A percentile compares a stretch with the other conserved stretches of the same genome.
These are phyloP conservation scores for Macroramphosus scolopax DNA, from an alignment of 2,797 vertebrate genomes.

Conservation along the genomic window DNA sequence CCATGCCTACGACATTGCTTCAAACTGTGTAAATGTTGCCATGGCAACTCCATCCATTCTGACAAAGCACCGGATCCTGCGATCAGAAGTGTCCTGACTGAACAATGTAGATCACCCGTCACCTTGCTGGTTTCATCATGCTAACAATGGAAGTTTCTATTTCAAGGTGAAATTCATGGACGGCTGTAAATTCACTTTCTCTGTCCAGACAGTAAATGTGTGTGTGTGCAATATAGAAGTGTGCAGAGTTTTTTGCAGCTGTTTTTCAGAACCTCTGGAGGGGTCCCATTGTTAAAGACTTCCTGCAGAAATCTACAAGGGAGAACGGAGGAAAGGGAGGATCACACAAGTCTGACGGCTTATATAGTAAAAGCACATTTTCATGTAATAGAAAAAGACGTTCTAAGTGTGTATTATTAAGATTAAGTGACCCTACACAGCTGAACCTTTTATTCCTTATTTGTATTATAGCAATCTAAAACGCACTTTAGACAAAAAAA, in stretches of 20 bases:
- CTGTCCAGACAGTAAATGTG: neutral
- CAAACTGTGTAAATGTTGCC: neutral
- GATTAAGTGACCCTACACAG: neutral
- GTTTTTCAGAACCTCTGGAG: conserved; percentile 42
- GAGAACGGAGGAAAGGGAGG: conserved; percentile 68
- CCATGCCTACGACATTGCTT: too few relatives aligned
- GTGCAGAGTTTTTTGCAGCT: conserved; percentile 40
- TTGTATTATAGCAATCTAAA: too few relatives aligned
- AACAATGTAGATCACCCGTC: too few relatives aligned
- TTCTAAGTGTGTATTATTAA: too few relatives aligned
- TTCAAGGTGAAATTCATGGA: too few relatives aligned
- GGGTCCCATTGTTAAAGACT: conserved; percentile 70
- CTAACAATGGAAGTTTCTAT: conserved; percentile 26
- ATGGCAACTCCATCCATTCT: conserved; percentile 15
- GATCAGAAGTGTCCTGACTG: conserved; percentile 5
- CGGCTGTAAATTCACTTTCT: too few relatives aligned
- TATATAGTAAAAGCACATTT: conserved; percentile 26
- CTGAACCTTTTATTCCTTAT: too few relatives aligned
- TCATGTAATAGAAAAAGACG: too few relatives aligned
- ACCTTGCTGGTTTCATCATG: too few relatives aligned
- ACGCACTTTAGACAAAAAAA: too few relatives aligned
- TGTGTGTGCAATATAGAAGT: conserved; percentile 22
- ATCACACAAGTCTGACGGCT: conserved; percentile 40
- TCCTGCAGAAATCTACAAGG: conserved; percentile 61
- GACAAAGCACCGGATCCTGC: neutral